Evolutionary conservation across 2,888 invertebrate genomes (phyloP).

Genomic region (Ellobium chinense): DNA sequence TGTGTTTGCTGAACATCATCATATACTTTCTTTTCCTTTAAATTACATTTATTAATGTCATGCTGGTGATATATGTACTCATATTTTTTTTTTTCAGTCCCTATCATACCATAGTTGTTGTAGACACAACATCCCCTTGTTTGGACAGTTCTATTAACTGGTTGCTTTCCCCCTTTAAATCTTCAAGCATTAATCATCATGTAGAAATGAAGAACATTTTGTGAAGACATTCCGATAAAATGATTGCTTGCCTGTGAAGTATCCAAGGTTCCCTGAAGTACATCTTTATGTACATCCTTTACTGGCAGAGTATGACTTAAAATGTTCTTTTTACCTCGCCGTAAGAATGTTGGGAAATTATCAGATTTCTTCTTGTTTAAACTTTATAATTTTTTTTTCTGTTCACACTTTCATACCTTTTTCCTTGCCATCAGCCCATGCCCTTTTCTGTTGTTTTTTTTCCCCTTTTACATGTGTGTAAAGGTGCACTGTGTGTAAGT

Average conservation of each 20-base stretch:
- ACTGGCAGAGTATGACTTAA: background rate
- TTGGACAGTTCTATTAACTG: too few species aligned
- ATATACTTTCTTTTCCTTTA: background rate
- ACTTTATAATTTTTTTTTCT: background rate
- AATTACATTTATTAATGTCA: background rate
- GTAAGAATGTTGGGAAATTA: background rate
- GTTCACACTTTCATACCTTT: background rate
- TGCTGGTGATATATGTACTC: background rate
- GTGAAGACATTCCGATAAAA: constrained; percentile 28
- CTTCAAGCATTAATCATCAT: background rate
- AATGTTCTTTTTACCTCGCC: background rate
- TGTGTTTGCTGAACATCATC: background rate
- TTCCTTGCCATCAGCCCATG: too few species aligned
- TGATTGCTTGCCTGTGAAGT: background rate
- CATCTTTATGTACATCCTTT: background rate
- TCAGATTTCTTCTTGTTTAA: background rate
- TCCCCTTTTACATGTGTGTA: background rate
- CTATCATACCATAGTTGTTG: background rate
- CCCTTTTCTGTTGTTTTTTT: background rate
- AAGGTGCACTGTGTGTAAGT: constrained; percentile 2
- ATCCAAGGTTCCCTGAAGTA: background rate
- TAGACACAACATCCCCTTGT: background rate
- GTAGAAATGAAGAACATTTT: background rate
- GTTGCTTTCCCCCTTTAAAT: background rate
- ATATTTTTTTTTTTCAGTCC: background rate